These are phyloP conservation scores for Neodiprion virginianus DNA, from an alignment of 1,140 invertebrate species.

Conservation along the genomic window DNA sequence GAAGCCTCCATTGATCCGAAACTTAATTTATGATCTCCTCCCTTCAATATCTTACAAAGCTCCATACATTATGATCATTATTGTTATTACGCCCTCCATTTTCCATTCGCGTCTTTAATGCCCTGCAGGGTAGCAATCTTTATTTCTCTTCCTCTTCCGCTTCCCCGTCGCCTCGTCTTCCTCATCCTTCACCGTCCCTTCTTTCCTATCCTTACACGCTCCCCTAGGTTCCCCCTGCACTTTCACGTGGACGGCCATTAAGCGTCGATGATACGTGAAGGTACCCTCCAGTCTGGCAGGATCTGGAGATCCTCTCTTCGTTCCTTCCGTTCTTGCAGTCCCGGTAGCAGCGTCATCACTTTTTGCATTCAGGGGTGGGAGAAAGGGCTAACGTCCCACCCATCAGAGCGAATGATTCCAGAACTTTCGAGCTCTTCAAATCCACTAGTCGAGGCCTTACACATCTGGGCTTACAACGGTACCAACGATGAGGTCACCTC, in stretches of 20 bases:
- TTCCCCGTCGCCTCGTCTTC: background rate
- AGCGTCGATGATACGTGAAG: background rate
- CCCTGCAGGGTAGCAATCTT: background rate
- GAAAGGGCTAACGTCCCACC: too few species aligned
- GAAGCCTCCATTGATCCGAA: constrained; percentile 16
- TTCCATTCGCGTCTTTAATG: background rate
- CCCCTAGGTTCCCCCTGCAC: too few species aligned
- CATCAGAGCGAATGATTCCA: too few species aligned
- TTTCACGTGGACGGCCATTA: constrained; percentile 2
- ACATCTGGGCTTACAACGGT: too few species aligned
- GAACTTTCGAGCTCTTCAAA: too few species aligned
- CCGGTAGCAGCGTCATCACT: background rate
- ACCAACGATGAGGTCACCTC: too few species aligned
- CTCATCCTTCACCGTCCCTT: background rate
- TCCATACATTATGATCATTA: constrained; percentile 14
- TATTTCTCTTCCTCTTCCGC: background rate
- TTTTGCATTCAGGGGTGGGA: background rate
- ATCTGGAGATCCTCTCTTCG: constrained; percentile 1
- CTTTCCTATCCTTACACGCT: too few species aligned
- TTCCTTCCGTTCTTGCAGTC: background rate
- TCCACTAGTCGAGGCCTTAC: too few species aligned
- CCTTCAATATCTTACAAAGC: constrained; percentile 40
- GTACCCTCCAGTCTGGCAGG: background rate
- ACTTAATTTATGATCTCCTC: constrained; percentile 48
- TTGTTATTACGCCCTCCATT: background rate